These are phyloP conservation scores for Styela plicata DNA, from an alignment of 23 tunicate species.

Conservation along the genomic window DNA sequence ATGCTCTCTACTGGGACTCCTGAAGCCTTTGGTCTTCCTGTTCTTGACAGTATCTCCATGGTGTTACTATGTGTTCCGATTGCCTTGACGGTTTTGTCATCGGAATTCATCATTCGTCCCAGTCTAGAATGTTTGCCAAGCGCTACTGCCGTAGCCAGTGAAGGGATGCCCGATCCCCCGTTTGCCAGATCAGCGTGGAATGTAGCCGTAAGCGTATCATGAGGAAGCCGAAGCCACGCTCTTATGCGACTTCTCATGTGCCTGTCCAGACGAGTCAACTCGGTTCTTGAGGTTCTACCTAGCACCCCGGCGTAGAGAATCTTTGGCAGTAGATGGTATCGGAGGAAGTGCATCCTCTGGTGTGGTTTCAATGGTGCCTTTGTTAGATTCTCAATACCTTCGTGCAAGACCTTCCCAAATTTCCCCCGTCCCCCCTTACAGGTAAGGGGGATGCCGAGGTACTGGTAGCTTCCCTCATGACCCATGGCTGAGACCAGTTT, in stretches of 20 bases:
- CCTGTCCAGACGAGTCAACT: neutral
- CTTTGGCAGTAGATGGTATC: neutral
- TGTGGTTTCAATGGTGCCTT: neutral
- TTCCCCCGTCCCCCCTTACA: neutral
- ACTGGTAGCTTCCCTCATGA: neutral
- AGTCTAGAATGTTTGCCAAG: neutral
- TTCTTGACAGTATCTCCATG: neutral
- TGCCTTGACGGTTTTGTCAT: neutral
- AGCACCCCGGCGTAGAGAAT: neutral
- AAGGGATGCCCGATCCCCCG: conserved; percentile 16
- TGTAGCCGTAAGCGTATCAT: neutral
- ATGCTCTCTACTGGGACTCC: neutral
- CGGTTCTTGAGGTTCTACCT: neutral
- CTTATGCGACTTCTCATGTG: neutral
- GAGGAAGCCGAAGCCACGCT: conserved; percentile 5
- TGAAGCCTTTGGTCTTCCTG: neutral
- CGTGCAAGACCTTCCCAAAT: neutral
- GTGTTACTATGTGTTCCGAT: neutral
- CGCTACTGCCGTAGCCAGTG: neutral
- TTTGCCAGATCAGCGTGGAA: neutral
- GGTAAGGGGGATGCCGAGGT: neutral
- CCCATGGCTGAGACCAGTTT: neutral
- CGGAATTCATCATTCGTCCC: neutral
- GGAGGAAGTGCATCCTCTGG: neutral
- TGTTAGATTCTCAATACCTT: neutral